Conservation (phyloP, 2,888 invertebrate genomes). For the Amblyjoppa fuscipennis region DNA sequence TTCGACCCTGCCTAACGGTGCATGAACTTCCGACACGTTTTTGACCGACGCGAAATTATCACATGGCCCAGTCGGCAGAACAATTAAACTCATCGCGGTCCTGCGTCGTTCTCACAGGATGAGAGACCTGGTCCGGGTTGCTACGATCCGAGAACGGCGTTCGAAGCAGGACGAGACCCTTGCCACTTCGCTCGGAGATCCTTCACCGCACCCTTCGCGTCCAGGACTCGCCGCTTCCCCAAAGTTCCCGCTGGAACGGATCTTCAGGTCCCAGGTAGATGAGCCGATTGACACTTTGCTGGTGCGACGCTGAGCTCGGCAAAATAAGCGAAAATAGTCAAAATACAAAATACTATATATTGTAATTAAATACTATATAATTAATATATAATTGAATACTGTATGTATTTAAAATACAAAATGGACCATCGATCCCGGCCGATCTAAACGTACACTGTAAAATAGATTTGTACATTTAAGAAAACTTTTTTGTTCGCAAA, state of each 20-base stretch:
- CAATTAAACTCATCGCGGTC: conserved; percentile 4
- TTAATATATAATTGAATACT: too few species aligned
- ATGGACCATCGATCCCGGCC: too few species aligned
- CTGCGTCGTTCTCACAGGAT: conserved; percentile 57
- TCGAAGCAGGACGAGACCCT: conserved; percentile 72
- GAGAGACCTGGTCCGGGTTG: conserved; percentile 70
- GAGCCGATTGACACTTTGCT: not conserved
- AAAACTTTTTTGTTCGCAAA: too few species aligned
- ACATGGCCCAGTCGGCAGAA: not conserved
- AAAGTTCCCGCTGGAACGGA: conserved; percentile 53
- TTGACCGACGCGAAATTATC: conserved; percentile 39
- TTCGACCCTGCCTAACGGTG: conserved; percentile 22
- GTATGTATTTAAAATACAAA: too few species aligned
- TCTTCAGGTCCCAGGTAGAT: conserved; percentile 69
- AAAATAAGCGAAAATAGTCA: too few species aligned
- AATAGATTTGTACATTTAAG: too few species aligned
- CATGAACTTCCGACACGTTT: conserved; percentile 19
- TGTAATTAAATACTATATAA: too few species aligned
- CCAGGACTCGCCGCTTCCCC: conserved; percentile 66
- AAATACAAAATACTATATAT: too few species aligned
- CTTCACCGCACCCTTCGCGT: conserved; percentile 68
- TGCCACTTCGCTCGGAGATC: conserved; percentile 67
- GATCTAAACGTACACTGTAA: too few species aligned
- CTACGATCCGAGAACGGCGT: conserved; percentile 72
- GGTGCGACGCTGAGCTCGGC: too few species aligned